Conservation (phyloP, 2,888 invertebrate genomes). For the Bedellia somnulentella region DNA sequence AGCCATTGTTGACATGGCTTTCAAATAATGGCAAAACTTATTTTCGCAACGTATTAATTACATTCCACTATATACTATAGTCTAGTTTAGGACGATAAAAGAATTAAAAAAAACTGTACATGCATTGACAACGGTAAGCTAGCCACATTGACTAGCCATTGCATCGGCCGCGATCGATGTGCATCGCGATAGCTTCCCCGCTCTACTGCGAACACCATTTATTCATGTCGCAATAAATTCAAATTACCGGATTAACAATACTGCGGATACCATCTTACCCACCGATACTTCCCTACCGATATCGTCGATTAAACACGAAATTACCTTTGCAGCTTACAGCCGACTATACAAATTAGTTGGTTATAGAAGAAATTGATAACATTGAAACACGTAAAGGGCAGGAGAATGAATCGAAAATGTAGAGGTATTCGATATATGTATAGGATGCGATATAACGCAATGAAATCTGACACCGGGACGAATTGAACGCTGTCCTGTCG, state of each 20-base stretch:
- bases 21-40: too few relatives aligned
- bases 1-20: too few relatives aligned
- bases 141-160: too few relatives aligned
- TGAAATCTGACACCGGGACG: slow-evolving; percentile 57
- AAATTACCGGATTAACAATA: slow-evolving; percentile 62
- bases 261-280: slow-evolving; percentile 46
- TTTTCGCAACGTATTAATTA: too few relatives aligned
- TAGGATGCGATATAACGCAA: slow-evolving; percentile 34
- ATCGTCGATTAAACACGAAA: slow-evolving; percentile 16
- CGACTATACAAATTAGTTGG: slow-evolving; percentile 12
- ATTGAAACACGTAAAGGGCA: too few relatives aligned
- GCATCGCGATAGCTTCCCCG: slow-evolving; percentile 40
- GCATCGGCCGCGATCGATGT: slow-evolving; percentile 25
- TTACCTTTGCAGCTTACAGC: slow-evolving; percentile 14
- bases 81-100: too few relatives aligned
- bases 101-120: too few relatives aligned
- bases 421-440: too few relatives aligned
- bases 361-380: too few relatives aligned
- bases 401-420: too few relatives aligned
- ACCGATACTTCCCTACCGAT: slow-evolving; percentile 30
- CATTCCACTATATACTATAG: too few relatives aligned
- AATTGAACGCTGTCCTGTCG: slow-evolving; percentile 58
- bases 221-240: slow-evolving; percentile 60
- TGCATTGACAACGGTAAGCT: too few relatives aligned
- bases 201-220: slow-evolving; percentile 40